phyloP scores from a whole-genome alignment of 1,140 invertebrate genomes.

The Thalassaphorura encarpata region DNA sequence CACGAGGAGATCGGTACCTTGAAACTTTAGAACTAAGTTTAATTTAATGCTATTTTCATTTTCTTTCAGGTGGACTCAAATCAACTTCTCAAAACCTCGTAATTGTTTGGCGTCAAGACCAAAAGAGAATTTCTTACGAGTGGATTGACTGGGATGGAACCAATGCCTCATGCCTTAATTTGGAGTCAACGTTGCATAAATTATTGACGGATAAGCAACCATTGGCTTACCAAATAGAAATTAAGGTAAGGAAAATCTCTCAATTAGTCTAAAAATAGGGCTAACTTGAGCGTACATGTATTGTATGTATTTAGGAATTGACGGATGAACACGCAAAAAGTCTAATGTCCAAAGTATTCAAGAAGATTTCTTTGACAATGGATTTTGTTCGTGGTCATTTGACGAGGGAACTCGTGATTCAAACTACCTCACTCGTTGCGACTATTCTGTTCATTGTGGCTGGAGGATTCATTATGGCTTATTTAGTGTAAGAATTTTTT shows the following conservation, averaged over 20 bases:
- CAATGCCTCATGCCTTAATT: constrained; percentile 56
- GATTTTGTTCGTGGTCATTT: constrained; percentile 64
- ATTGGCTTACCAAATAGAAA: constrained; percentile 39
- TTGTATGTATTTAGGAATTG: constrained; percentile 45
- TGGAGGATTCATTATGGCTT: constrained; percentile 78
- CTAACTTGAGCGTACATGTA: background rate
- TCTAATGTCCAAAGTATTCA: constrained; percentile 57
- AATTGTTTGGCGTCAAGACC: constrained; percentile 79
- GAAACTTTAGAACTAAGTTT: background rate
- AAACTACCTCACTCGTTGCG: constrained; percentile 66
- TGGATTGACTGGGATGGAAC: constrained; percentile 61
- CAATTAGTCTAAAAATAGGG: constrained; percentile 10
- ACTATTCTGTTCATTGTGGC: constrained; percentile 69
- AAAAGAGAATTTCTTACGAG: constrained; percentile 76
- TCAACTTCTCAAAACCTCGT: constrained; percentile 42
- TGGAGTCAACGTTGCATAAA: constrained; percentile 60
- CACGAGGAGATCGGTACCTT: background rate
- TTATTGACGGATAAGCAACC: constrained; percentile 57
- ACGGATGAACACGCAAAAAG: constrained; percentile 63
- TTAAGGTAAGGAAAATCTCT: constrained; percentile 38
- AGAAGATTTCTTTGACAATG: constrained; percentile 54
- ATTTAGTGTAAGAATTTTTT: constrained; percentile 57
- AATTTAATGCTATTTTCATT: constrained; percentile 6
- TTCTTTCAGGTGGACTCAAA: constrained; percentile 8
- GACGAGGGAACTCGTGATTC: constrained; percentile 68